Percentiles rank a stretch among this genome's conserved stretches.
These are phyloP conservation scores for Coregonus suidteri DNA, from an alignment of 2,797 vertebrate genomes.

Conservation along the genomic window DNA sequence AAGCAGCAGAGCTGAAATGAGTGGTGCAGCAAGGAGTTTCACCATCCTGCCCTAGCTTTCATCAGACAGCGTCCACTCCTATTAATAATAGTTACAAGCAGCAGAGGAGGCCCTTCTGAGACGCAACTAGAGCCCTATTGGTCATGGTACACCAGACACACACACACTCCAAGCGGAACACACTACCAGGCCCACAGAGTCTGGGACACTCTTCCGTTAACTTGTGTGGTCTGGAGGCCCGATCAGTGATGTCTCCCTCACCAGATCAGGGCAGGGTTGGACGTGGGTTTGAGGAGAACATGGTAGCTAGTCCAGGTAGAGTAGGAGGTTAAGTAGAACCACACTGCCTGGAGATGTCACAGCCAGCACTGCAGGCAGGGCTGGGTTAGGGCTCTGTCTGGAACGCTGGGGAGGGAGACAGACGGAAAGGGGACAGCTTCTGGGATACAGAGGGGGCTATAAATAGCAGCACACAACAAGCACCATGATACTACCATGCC, in stretches of 20 bases:
- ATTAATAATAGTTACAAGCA: constrained; percentile 70
- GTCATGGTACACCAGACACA: constrained; percentile 49
- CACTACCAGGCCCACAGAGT: constrained; percentile 42
- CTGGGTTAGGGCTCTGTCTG: constrained; percentile 44
- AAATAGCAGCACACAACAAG: constrained; percentile 60
- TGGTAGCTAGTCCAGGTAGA: constrained; percentile 42
- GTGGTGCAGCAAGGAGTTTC: constrained; percentile 51
- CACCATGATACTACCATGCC: constrained; percentile 31
- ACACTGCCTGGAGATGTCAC: background rate
- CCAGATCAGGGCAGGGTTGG: constrained; percentile 43
- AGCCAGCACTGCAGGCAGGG: constrained; percentile 22
- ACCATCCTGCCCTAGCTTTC: constrained; percentile 59
- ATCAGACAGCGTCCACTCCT: constrained; percentile 57
- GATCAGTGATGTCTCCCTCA: constrained; percentile 63
- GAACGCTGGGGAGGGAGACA: background rate
- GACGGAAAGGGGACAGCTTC: constrained; percentile 69
- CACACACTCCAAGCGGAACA: background rate
- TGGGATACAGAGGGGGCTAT: constrained; percentile 57
- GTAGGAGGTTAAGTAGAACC: constrained; percentile 35
- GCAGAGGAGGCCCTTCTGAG: constrained; percentile 68
- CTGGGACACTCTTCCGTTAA: constrained; percentile 58
- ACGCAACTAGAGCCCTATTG: constrained; percentile 58
- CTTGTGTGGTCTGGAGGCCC: constrained; percentile 60
- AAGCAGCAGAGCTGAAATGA: constrained; percentile 24
- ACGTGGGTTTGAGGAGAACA: constrained; percentile 39